phyloP scores from a whole-genome alignment of 1,140 invertebrate genomes.

The Drosophila busckii region DNA sequence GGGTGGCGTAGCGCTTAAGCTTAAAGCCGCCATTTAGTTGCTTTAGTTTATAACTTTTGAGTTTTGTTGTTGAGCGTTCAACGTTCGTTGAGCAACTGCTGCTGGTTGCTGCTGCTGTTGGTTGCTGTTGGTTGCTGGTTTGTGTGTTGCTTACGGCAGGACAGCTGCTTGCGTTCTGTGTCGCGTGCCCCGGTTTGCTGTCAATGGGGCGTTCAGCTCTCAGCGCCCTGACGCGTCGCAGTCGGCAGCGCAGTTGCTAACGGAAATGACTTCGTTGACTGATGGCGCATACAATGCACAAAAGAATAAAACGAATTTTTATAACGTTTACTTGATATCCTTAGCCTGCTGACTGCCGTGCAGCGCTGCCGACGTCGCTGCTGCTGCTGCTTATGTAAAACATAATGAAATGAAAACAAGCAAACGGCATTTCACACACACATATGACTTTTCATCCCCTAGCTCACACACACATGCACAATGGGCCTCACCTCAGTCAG shows the following conservation, averaged over 20 bases:
- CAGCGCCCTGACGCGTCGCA: constrained; percentile 9
- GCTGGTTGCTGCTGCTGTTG: not conserved
- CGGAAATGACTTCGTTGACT: constrained; percentile 78
- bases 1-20: constrained; percentile 34
- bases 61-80: not conserved
- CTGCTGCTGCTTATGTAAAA: constrained; percentile 51
- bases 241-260: constrained; percentile 38
- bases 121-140: constrained; percentile 2
- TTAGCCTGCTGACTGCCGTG: no score
- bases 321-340: constrained; percentile 42
- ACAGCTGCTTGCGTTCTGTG: constrained; percentile 77
- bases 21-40: constrained; percentile 50
- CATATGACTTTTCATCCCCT: constrained; percentile 72
- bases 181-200: constrained; percentile 77
- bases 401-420: constrained; percentile 63
- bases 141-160: constrained; percentile 54
- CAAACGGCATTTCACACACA: constrained; percentile 45
- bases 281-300: constrained; percentile 43
- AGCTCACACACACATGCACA: constrained; percentile 28
- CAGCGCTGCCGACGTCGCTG: constrained; percentile 7
- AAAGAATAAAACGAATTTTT: constrained; percentile 12
- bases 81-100: constrained; percentile 1
- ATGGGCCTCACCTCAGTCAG: constrained; percentile 33
- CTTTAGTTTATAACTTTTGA: not conserved
- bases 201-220: constrained; percentile 53